Percentiles rank a stretch among this genome's conserved stretches.
Evolutionary conservation across 2,797 vertebrate species (phyloP).

Genomic region (Muscicapa striata): DNA sequence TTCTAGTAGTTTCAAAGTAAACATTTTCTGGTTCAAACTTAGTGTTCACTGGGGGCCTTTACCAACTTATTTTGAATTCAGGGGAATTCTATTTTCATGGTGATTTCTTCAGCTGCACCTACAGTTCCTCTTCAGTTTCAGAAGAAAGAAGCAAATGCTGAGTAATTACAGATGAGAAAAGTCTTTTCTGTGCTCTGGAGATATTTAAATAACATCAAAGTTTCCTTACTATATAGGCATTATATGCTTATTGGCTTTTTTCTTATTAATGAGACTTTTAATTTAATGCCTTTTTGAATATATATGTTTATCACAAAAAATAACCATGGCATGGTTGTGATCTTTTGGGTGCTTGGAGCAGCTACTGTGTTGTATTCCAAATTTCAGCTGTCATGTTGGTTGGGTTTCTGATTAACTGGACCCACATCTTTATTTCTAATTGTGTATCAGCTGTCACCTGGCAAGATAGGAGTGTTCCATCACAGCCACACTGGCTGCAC

Average conservation of each 20-base stretch:
- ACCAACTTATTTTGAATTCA: background rate
- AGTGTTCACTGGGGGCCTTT: background rate
- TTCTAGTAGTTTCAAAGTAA: background rate
- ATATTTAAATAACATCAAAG: background rate
- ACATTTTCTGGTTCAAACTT: background rate
- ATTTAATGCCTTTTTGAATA: background rate
- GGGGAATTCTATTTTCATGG: background rate
- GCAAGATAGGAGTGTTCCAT: background rate
- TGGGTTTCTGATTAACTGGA: background rate
- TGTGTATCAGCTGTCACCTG: background rate
- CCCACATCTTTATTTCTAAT: background rate
- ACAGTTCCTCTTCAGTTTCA: background rate
- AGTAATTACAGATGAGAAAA: background rate
- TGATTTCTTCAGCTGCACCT: background rate
- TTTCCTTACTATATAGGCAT: background rate
- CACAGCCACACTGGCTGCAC: background rate
- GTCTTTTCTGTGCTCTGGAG: background rate
- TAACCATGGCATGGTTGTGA: background rate
- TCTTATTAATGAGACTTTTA: background rate
- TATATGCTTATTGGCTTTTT: background rate
- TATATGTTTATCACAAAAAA: background rate
- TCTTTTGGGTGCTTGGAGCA: background rate
- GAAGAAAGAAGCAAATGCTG: background rate
- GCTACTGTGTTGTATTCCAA: fast-evolving
- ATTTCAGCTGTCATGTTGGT: background rate